These are phyloP conservation scores for Sialis lutaria DNA, from an alignment of 2,888 invertebrate species.

Conservation along the genomic window DNA sequence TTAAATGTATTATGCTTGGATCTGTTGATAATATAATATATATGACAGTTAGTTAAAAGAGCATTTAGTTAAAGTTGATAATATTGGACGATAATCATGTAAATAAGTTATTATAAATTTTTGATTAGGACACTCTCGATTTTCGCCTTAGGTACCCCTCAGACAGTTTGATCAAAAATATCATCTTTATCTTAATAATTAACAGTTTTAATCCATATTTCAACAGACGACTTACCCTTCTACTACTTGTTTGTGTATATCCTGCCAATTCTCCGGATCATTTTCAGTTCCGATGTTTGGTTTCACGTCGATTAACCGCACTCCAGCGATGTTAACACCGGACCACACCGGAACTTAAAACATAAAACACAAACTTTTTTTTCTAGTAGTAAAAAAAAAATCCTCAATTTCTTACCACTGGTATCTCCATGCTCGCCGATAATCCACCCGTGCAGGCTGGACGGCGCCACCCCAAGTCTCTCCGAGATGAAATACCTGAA, in stretches of 20 bases:
- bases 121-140: too few relatives aligned
- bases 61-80: too few relatives aligned
- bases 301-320: slow-evolving; percentile 34
- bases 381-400: not conserved
- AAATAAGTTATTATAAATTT: too few relatives aligned
- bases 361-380: not conserved
- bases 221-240: slow-evolving; percentile 16
- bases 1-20: too few relatives aligned
- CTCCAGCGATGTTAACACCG: slow-evolving; percentile 41
- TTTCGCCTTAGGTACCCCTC: too few relatives aligned
- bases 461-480: slow-evolving; percentile 33
- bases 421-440: slow-evolving; percentile 51
- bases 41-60: too few relatives aligned
- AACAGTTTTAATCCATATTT: slow-evolving; percentile 26
- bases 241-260: slow-evolving; percentile 67
- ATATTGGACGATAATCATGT: too few relatives aligned
- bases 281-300: slow-evolving; percentile 31
- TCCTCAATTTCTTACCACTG: slow-evolving; percentile 25
- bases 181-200: too few relatives aligned
- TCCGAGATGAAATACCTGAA: slow-evolving; percentile 39
- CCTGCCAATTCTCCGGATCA: slow-evolving; percentile 56
- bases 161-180: too few relatives aligned
- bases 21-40: too few relatives aligned
- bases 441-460: slow-evolving; percentile 37
- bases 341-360: slow-evolving; percentile 40